Evolutionary conservation across 1,140 invertebrate species (phyloP), one percentile per base, ranked within the genome.

Genomic region (Zaprionus vittiger): DNA sequence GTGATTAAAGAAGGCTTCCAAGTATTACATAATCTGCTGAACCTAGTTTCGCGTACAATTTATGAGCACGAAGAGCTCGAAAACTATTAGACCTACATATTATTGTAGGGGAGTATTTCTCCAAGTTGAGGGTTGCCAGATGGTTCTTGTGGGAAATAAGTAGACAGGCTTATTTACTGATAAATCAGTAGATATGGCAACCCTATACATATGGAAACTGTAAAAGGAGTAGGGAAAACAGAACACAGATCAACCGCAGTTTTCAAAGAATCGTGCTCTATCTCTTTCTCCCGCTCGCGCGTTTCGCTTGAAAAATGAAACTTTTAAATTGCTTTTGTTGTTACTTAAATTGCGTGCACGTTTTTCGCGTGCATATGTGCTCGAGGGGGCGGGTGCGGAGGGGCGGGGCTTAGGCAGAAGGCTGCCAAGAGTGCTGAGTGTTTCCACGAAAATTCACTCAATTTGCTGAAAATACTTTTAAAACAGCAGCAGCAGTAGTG

Each of bases 251-350:
- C 47, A 52, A 52, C 44, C 67, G 60, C 73, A 77, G n/a, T 17
- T 47, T 47, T 47, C n/a, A 47, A 17, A 47, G 41, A 20, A 17
- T 7, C n/a, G n/a, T n/a, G 41, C 15, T 41, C 31, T 34, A 34
- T 34, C 31, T 34, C 9, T 41, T 5, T n/a, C 38, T n/a, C 7
- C 7, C n/a, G 7, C n/a, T 47, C 41, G 6, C 41, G 6, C 7
- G 9, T 47, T 47, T 47, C 41, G 41, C n/a, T 17, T 47, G 70
- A 76, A 83, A 83, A 83, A 83, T 77, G 83, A 81, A 52, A 52
- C 76, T 73, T 83, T 84, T 71, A 73, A 85, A 84, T 84, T 75
- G 82, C 70, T 85, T 84, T 81, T 81, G 70, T 79, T 85, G 55
- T 71, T 62, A 71, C 69, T 66, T 72, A 69, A 81, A 74, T 59